Base-by-base conservation (phyloP, 2,888 invertebrate genomes). In the Leptopilina syphax region DNA sequence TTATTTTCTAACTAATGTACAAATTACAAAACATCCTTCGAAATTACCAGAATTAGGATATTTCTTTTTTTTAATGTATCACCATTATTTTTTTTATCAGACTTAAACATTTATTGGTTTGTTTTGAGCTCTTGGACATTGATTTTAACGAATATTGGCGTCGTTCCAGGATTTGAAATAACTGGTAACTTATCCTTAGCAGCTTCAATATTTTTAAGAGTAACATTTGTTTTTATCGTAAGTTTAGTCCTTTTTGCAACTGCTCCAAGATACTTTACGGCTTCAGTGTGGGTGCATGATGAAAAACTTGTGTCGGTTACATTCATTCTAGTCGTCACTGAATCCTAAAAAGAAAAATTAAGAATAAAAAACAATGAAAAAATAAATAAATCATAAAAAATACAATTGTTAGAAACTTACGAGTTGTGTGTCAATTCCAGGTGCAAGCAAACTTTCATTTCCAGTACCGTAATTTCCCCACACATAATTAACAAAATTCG, bases 281-380 rank as follows among this genome's bases (percentile, higher is more conserved):
- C 86, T 1, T 81, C 84, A 3, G 65, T 66, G 27, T 82, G 68
- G 0, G 84, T 57, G 44, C 70, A 54, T 13, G 85, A 81, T 7
- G 68, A 81, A 41, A 84, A 84, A 9, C 78, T 80, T 13, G 63
- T 66, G 13, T 84, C 82, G 13, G 80, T 80, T 1, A 85, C 77
- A 1, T 54, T 77, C 47, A 77, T 77, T 13, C 41, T n/a, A 8
- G 13, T 54, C 24, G 50, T 67, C 6, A 65, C 34, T 18, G 65
- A 77, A 2, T 66, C 41, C 65, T 77, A 13, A 57, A 77, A 66
- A 12, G 18, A 10, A 65, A 24, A 65, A 60, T 34, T 34, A 41
- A 6, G 9, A 57, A 76, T 5, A 18, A 44, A 1, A 76, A 5
- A 24, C 18, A 47, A 8, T 41, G 8, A 10, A 18, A 8, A 34